Conservation (phyloP, 2,113 vertebrate genomes). For the Quiscalus mexicanus region DNA sequence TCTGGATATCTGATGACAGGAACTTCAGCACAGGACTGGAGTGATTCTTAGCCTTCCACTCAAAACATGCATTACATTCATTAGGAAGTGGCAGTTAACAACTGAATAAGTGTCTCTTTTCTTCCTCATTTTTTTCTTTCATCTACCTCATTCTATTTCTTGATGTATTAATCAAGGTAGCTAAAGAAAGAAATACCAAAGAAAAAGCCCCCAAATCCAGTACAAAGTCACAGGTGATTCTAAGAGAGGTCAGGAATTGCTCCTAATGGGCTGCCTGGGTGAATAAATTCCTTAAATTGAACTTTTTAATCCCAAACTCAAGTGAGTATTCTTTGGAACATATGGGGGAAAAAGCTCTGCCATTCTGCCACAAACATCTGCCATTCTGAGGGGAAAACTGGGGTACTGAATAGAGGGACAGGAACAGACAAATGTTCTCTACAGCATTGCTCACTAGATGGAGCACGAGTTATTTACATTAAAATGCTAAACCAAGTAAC, state of each 20-base stretch:
- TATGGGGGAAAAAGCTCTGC: fast-evolving
- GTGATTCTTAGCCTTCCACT: background rate
- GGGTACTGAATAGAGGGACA: background rate
- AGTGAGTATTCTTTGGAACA: background rate
- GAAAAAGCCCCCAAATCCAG: fast-evolving
- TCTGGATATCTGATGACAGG: background rate
- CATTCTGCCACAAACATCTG: background rate
- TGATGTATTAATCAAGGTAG: background rate
- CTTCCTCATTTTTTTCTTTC: background rate
- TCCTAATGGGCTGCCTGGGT: background rate
- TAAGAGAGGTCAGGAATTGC: background rate
- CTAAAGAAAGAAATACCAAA: background rate
- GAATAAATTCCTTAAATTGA: background rate
- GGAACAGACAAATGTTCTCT: background rate
- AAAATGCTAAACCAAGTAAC: background rate
- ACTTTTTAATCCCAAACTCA: background rate
- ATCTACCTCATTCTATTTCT: background rate
- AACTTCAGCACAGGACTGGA: background rate
- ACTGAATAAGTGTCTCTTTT: background rate
- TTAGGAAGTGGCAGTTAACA: background rate
- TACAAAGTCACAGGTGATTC: background rate
- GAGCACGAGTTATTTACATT: background rate
- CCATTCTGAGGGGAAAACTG: background rate
- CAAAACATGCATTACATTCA: background rate
- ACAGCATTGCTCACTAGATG: background rate